These are phyloP conservation scores for Drosophila pseudotakahashii DNA, from an alignment of 2,888 invertebrate genomes.

Conservation along the genomic window DNA sequence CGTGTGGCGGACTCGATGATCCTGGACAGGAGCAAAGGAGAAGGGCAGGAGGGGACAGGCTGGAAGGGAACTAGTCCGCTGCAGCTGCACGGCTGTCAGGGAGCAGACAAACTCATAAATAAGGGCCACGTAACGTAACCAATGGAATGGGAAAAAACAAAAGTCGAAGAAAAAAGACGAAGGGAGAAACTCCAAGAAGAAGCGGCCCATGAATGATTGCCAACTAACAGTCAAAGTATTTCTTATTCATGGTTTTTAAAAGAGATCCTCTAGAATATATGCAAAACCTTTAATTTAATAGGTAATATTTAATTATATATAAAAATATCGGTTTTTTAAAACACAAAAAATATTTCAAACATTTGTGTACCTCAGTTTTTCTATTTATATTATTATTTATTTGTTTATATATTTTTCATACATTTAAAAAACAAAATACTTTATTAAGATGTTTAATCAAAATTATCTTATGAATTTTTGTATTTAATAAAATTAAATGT, in stretches of 20 bases:
- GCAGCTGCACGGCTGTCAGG: slow-evolving; percentile 58
- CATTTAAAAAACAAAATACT: too few relatives aligned
- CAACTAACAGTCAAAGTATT: slow-evolving; percentile 2
- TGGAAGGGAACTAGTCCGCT: slow-evolving; percentile 11
- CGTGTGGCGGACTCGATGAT: slow-evolving; percentile 52
- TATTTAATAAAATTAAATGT: too few relatives aligned
- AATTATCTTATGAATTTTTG: too few relatives aligned
- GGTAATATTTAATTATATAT: too few relatives aligned
- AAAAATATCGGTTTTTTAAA: too few relatives aligned
- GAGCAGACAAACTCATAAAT: slow-evolving; percentile 74
- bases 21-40: slow-evolving; percentile 28
- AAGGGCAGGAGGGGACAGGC: background rate
- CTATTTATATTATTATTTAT: too few relatives aligned
- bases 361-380: too few relatives aligned
- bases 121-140: slow-evolving; percentile 64
- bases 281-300: too few relatives aligned
- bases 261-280: too few relatives aligned
- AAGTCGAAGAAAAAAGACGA: slow-evolving; percentile 8
- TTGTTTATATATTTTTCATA: too few relatives aligned
- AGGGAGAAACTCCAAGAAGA: slow-evolving; percentile 5
- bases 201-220: slow-evolving; percentile 22
- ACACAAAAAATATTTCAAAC: too few relatives aligned
- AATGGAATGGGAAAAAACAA: slow-evolving; percentile 12
- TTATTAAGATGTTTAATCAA: too few relatives aligned
- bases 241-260: background rate